These are phyloP conservation scores for Apamea sordens DNA, from an alignment of 2,888 invertebrate genomes.

Conservation along the genomic window DNA sequence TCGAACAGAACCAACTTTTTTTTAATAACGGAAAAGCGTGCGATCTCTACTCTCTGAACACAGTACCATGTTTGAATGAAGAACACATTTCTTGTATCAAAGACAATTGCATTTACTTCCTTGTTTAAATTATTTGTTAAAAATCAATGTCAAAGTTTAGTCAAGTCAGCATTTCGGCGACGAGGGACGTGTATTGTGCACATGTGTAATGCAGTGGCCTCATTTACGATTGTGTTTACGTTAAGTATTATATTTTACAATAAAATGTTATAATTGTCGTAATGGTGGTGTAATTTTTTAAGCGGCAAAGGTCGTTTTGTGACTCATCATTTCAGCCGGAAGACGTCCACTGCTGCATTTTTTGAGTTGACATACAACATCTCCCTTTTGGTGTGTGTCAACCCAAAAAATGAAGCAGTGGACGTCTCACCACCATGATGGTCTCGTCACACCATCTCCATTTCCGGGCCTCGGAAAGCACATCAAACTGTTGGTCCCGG, in stretches of 20 bases:
- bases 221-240: constrained; percentile 68
- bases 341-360: background rate
- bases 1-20: constrained; percentile 8
- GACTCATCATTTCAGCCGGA: background rate
- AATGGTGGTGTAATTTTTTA: constrained; percentile 41
- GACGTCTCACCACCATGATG: no score
- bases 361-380: background rate
- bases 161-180: constrained; percentile 68
- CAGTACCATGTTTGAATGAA: constrained; percentile 63
- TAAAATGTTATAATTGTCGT: constrained; percentile 45
- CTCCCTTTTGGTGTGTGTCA: no score
- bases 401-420: no score
- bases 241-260: constrained; percentile 62
- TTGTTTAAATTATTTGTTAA: constrained; percentile 76
- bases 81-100: constrained; percentile 60
- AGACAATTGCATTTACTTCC: constrained; percentile 70
- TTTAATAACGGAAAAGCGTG: constrained; percentile 74
- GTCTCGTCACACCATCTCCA: no score
- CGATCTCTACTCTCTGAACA: constrained; percentile 67
- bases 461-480: no score
- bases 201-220: constrained; percentile 69
- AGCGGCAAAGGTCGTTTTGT: constrained; percentile 16
- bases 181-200: constrained; percentile 57
- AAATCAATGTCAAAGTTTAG: constrained; percentile 78
- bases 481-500: no score